phyloP scores from a whole-genome alignment of 2,113 vertebrate species.

The Leptobrachium ailaonicum region DNA sequence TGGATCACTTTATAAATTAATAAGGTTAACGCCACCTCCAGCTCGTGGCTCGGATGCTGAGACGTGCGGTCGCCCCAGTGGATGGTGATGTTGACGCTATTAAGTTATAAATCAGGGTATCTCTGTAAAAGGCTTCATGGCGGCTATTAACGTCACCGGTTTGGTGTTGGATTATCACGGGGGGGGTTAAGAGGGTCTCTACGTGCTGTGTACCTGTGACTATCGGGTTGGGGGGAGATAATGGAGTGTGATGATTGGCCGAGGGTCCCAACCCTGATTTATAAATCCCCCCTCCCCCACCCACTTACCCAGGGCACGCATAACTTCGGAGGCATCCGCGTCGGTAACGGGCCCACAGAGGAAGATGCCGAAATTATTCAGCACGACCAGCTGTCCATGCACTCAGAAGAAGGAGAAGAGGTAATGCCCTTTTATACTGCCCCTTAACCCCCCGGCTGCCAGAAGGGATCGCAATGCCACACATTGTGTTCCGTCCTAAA shows the following conservation, averaged over 20 bases:
- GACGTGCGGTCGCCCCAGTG: not conserved
- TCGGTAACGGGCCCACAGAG: conserved; percentile 97
- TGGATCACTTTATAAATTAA: conserved; percentile 38
- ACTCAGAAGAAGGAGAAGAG: conserved; percentile 92
- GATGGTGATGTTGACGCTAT: conserved; percentile 33
- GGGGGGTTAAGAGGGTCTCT: not conserved
- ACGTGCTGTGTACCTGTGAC: not conserved
- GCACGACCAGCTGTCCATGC: conserved; percentile 92
- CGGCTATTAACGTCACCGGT: too few relatives aligned
- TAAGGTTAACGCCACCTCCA: conserved; percentile 36
- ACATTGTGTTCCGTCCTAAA: conserved; percentile 25
- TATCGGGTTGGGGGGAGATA: conserved; percentile 1
- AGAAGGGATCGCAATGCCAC: conserved; percentile 26
- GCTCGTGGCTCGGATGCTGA: conserved; percentile 11
- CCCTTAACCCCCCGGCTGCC: conserved; percentile 30
- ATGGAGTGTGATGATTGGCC: conserved; percentile 41
- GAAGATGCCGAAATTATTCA: conserved; percentile 98
- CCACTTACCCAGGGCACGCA: conserved; percentile 82
- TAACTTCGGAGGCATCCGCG: conserved; percentile 94
- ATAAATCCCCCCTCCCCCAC: conserved; percentile 64
- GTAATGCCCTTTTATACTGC: conserved; percentile 67
- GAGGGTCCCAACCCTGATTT: conserved; percentile 39
- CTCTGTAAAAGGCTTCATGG: not conserved
- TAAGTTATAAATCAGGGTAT: conserved; percentile 49
- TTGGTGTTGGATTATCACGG: not conserved